These are phyloP conservation scores for Alexandromys fortis DNA, from an alignment of 2,113 vertebrate genomes.

Conservation along the genomic window DNA sequence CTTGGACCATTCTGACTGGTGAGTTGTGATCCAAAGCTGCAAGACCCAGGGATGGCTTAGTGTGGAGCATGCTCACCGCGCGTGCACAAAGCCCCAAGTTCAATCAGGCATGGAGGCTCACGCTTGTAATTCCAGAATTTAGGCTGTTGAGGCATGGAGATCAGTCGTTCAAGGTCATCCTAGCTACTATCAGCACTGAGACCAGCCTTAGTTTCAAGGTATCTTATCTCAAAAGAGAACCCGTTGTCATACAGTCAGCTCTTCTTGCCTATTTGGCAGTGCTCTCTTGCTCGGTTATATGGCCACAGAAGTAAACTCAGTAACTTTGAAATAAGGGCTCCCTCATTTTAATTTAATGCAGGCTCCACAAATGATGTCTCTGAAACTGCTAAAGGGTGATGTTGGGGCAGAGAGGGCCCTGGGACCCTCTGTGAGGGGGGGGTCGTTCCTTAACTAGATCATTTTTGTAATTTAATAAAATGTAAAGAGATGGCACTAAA, in stretches of 20 bases:
- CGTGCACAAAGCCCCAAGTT: background rate
- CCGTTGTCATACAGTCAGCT: background rate
- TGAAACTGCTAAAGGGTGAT: background rate
- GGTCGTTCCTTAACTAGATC: constrained; percentile 26
- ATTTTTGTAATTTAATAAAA: constrained; percentile 50
- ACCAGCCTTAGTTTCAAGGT: background rate
- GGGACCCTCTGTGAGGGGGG: background rate
- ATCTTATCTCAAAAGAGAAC: too few relatives aligned
- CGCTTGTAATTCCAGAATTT: background rate
- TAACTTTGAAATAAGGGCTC: background rate
- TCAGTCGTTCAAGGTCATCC: background rate
- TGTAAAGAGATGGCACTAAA: background rate
- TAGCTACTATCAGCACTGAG: background rate
- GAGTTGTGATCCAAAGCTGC: background rate
- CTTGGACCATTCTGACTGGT: background rate
- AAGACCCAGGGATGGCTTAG: background rate
- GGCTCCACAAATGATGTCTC: background rate
- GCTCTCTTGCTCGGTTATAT: too few relatives aligned
- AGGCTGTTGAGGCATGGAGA: background rate
- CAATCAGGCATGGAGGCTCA: background rate
- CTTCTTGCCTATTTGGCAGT: too few relatives aligned
- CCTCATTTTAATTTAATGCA: background rate
- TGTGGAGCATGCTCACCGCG: background rate
- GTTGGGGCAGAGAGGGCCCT: too few relatives aligned
- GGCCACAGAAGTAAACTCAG: background rate